These are phyloP conservation scores for Andrena marginata DNA, from an alignment of 2,888 invertebrate genomes.

Conservation along the genomic window DNA sequence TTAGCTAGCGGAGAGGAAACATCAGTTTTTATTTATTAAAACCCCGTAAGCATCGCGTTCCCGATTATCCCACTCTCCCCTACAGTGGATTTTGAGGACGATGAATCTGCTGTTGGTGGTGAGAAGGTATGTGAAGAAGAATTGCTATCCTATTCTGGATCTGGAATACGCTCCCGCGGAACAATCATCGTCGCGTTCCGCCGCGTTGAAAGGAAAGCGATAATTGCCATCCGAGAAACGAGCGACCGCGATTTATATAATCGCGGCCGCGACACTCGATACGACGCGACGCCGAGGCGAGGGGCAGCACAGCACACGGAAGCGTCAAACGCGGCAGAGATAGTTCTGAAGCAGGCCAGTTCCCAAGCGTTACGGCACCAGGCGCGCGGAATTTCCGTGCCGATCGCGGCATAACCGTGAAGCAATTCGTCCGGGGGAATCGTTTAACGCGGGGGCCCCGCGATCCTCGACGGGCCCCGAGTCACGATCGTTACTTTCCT, in stretches of 20 bases:
- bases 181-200: neutral
- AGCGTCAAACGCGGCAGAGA: conserved; percentile 17
- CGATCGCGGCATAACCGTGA: conserved; percentile 60
- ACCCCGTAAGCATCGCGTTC: no score
- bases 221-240: conserved; percentile 13
- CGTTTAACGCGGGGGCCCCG: conserved; percentile 60
- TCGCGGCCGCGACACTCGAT: conserved; percentile 25
- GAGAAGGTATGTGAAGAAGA: no score
- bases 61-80: no score
- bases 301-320: conserved; percentile 40
- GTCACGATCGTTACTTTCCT: conserved; percentile 64
- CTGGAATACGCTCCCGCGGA: no score
- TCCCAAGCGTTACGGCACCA: conserved; percentile 47
- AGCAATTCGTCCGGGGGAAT: conserved; percentile 64
- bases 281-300: neutral
- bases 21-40: no score
- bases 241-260: conserved; percentile 43
- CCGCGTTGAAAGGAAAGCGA: neutral
- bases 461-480: conserved; percentile 46
- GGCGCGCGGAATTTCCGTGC: conserved; percentile 58
- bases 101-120: no score
- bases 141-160: no score
- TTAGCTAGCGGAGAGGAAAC: no score
- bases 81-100: no score
- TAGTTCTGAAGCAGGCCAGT: conserved; percentile 20